phyloP scores from a whole-genome alignment of 2,888 invertebrate species.

The Tuberolachnus salignus region DNA sequence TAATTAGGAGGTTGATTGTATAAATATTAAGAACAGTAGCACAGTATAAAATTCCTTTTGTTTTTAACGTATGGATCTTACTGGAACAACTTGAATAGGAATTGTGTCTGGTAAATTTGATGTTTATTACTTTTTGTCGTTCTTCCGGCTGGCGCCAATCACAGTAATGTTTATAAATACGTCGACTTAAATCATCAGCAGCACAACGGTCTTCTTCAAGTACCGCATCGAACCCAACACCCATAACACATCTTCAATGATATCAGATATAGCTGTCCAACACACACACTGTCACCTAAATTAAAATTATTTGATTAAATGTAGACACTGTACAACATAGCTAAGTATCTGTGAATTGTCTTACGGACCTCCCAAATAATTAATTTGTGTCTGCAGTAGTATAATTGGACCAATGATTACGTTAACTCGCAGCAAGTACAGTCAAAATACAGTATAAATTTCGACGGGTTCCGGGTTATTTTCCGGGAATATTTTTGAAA shows the following conservation, averaged over 20 bases:
- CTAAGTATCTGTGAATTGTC: no score
- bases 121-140: conserved; percentile 39
- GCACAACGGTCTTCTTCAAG: conserved; percentile 46
- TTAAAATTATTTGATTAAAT: not conserved
- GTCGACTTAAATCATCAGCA: conserved; percentile 42
- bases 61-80: conserved; percentile 30
- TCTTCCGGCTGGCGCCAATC: conserved; percentile 32
- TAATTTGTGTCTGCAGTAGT: no score
- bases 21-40: no score
- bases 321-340: not conserved
- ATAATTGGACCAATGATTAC: no score
- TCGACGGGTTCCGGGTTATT: no score
- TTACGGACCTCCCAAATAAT: no score
- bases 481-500: no score
- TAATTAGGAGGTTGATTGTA: no score
- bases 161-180: conserved; percentile 36
- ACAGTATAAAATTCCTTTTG: conserved; percentile 24
- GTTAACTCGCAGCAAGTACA: no score
- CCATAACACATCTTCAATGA: conserved; percentile 53
- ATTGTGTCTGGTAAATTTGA: conserved; percentile 25
- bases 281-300: conserved; percentile 27
- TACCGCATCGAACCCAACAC: conserved; percentile 49
- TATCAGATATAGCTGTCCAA: conserved; percentile 47
- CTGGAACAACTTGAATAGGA: conserved; percentile 46
- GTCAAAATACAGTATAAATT: no score